Percentiles rank a stretch among this genome's conserved stretches.
Evolutionary conservation across 2,113 vertebrate species (phyloP).

Genomic region (Axis porcinus): DNA sequence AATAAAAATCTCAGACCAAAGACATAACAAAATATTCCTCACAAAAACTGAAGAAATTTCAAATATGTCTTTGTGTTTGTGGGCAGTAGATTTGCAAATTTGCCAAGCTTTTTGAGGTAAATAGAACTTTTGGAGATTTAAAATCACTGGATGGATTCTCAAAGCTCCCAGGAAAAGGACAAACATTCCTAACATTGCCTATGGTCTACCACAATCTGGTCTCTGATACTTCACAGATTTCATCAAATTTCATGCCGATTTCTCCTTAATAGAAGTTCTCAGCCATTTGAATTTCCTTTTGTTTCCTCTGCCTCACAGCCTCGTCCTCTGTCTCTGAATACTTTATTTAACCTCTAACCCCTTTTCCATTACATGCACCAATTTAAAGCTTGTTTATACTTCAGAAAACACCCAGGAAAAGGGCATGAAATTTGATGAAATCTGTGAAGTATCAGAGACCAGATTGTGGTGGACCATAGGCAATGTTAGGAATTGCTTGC

Average conservation of each 20-base stretch:
- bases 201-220: accelerated
- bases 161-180: background rate
- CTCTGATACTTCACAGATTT: background rate
- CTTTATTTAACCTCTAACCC: background rate
- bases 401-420: background rate
- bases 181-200: background rate
- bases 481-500: background rate
- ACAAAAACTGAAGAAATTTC: background rate
- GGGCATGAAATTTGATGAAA: background rate
- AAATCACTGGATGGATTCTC: background rate
- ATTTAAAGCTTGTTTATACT: background rate
- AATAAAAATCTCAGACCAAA: background rate
- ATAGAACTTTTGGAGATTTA: background rate
- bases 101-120: background rate
- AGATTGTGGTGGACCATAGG: background rate
- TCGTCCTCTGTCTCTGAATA: background rate
- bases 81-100: background rate
- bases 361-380: background rate
- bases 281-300: background rate
- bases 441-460: background rate
- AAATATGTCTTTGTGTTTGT: background rate
- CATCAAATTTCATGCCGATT: background rate
- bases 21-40: background rate
- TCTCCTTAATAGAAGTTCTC: background rate
- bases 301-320: background rate